Evolutionary conservation across 2,797 vertebrate genomes (phyloP).

Genomic region (Miichthys miiuy): DNA sequence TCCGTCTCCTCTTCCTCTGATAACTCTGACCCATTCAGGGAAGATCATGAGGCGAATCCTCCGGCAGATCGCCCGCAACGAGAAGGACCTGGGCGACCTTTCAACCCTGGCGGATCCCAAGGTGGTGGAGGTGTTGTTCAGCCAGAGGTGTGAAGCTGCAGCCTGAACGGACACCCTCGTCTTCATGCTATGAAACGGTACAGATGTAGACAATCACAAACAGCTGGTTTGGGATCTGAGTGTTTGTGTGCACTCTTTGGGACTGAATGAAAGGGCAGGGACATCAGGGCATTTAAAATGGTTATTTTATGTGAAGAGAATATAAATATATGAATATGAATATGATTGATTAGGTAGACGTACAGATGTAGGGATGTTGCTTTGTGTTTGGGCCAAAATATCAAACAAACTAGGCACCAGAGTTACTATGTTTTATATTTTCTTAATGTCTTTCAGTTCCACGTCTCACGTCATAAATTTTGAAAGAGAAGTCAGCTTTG

Average conservation of each 20-base stretch:
- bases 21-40: constrained; percentile 70
- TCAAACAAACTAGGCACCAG: constrained; percentile 4
- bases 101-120: constrained; percentile 88
- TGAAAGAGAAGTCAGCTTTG: constrained; percentile 15
- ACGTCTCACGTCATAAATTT: constrained; percentile 2
- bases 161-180: constrained; percentile 64
- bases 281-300: background rate
- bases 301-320: constrained; percentile 6
- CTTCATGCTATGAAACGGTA: background rate
- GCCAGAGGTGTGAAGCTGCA: constrained; percentile 85
- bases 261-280: constrained; percentile 33
- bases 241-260: constrained; percentile 14
- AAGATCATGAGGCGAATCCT: constrained; percentile 89
- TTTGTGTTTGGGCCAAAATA: constrained; percentile 53
- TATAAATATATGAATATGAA: background rate
- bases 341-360: background rate
- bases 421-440: constrained; percentile 38
- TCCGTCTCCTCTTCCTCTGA: background rate
- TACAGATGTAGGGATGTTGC: background rate
- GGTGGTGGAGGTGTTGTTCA: constrained; percentile 87
- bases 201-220: constrained; percentile 33
- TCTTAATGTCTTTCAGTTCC: background rate
- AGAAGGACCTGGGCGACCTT: constrained; percentile 88
- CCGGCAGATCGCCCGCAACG: constrained; percentile 86
- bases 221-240: constrained; percentile 10